Base-by-base conservation (phyloP, 2,888 invertebrate species). In the Platycheirus albimanus region DNA sequence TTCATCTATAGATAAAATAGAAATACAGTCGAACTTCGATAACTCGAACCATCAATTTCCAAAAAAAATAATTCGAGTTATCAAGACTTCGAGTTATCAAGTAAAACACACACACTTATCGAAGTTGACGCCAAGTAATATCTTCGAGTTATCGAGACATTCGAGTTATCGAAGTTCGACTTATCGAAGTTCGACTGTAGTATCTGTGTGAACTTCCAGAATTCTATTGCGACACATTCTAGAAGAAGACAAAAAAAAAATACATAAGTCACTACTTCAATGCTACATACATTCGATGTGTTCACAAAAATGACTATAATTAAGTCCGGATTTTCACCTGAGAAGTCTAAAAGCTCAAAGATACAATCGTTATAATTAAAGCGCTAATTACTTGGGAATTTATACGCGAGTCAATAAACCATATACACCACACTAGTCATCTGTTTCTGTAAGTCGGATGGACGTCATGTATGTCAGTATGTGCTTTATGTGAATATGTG, bases 371-470 rank as follows among this genome's bases (percentile, higher is more conserved):
- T 70, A 69, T 58, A 58, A 43, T 58, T 70, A 63, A 47, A 58
- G 51, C 64, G 45, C 45, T 76, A 69, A 76, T 76, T 76, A 64
- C 51, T 24, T 70, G 58, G 64, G 58, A 80, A 75, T 75, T 64
- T 49, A 75, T 36, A 66, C 38, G 30, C 43, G n/a, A 70, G 47
- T 56, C 54, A 70, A 61, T 43, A 51, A 61, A 43, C 51, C 33
- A 51, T 43, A 49, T 38, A 47, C 13, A 56, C 43, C 36, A 33
- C 38, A 20, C 15, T n/a, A n/a, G n/a, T n/a, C n/a, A n/a, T n/a
- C 17, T 38, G 56, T 11, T 52, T 20, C 51, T 54, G 30, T 38
- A 8, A 41, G 10, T 38, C 13, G 10, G 20, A 20, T 13, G 11
- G 19, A 19, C 5, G 20, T 7, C 38, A 56, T 74, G 61, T 54